Evolutionary conservation across 2,113 vertebrate genomes (phyloP).

Genomic region (Megalops atlanticus): DNA sequence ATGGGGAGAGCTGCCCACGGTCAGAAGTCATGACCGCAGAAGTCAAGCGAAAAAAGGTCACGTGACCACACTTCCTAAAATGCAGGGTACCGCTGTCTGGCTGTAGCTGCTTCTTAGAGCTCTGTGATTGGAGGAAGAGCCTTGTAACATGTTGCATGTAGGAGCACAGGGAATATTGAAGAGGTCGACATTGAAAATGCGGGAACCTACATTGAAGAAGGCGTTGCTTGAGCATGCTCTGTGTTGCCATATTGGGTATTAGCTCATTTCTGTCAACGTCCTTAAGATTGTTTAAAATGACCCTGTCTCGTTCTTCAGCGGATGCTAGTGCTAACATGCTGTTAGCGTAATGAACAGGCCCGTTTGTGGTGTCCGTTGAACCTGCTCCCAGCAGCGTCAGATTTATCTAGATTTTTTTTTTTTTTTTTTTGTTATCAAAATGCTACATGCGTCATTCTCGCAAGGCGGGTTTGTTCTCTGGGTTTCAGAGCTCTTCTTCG

Average conservation of each 20-base stretch:
- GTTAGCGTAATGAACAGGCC: background rate
- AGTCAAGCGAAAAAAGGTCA: no score
- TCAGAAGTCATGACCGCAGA: no score
- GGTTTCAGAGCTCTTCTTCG: conserved; percentile 24
- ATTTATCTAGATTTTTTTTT: background rate
- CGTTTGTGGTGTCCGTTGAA: background rate
- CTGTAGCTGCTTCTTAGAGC: background rate
- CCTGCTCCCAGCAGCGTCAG: background rate
- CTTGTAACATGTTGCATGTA: background rate
- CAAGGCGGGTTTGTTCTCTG: background rate
- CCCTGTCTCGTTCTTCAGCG: no score
- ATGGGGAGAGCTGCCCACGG: background rate
- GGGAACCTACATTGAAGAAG: background rate
- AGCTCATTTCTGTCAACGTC: no score
- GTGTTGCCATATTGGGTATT: background rate
- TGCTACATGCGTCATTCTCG: no score
- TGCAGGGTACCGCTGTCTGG: background rate
- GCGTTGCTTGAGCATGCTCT: background rate
- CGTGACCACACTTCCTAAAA: no score
- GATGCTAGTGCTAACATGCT: no score
- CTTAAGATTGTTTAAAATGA: background rate
- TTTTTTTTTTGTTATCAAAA: background rate
- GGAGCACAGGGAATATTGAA: background rate
- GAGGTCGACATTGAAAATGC: no score
- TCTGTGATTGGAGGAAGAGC: background rate